Base-by-base conservation (phyloP, 2,797 vertebrate genomes). In the Crocidura indochinensis region DNA sequence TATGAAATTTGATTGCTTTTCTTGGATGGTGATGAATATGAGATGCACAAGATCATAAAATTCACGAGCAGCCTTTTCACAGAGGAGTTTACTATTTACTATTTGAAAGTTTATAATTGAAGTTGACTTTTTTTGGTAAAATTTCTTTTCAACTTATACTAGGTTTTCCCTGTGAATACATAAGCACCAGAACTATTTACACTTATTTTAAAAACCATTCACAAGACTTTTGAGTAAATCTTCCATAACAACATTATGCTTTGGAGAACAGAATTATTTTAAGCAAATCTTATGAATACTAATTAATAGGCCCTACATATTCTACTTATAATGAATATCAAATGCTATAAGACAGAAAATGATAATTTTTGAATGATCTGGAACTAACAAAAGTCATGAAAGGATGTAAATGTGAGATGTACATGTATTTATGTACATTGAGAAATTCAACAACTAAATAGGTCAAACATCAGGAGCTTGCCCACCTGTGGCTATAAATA, bases 371-470 rank as follows among this genome's bases (percentile, higher is more conserved):
- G 27, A 81, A 44, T 5, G n/a, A 4, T 53, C 7, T 29, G 2
- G 47, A 76, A 81, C 10, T 69, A 73, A 84, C 12, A 51, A 82
- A 87, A 89, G 47, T 86, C 47, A 64, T 19, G 8, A 22, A 74
- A 88, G 27, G 2, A 64, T 79, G 6, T 14, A 62, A 46, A 83
- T 78, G n/a, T 38, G 49, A 85, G 15, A 56, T 73, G 12, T 22
- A 2, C 49, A 75, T 80, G 86, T 69, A 29, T 68, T 86, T 53
- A 92, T 86, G 80, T 89, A 47, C 29, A 22, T 6, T 85, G 8
- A 74, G 31, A 89, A 67, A 9, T 49, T 78, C 67, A 85, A n/a
- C 3, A 72, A 27, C 27, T 51, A 27, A 72, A 26, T 26, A 51
- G 12, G 49, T 51, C n/a, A 51, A 51, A 51, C 49, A 51, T 51